These are phyloP conservation scores for Choristoneura rosaceana DNA, from an alignment of 2,888 invertebrate genomes.

Conservation along the genomic window DNA sequence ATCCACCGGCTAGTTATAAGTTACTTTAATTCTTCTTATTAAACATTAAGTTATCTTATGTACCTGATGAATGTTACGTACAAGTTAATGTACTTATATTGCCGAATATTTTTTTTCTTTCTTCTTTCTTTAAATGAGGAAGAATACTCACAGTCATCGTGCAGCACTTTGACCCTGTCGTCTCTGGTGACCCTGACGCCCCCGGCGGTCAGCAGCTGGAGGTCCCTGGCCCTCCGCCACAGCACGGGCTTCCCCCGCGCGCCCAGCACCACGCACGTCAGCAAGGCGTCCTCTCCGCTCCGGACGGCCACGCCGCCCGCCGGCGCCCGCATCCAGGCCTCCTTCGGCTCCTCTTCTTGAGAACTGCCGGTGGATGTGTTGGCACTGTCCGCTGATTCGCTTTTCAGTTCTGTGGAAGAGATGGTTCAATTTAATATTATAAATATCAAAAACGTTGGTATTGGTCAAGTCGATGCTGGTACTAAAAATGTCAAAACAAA, in stretches of 20 bases:
- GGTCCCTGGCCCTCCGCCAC: slow-evolving; percentile 90
- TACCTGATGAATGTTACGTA: too few relatives aligned
- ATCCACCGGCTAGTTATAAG: too few relatives aligned
- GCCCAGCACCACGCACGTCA: slow-evolving; percentile 92
- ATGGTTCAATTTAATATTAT: background rate
- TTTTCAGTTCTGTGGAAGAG: slow-evolving; percentile 60
- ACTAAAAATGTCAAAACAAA: too few relatives aligned
- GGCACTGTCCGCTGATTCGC: slow-evolving; percentile 60
- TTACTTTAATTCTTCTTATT: too few relatives aligned
- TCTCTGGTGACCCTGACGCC: slow-evolving; percentile 91
- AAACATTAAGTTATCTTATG: too few relatives aligned
- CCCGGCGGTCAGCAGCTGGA: slow-evolving; percentile 91
- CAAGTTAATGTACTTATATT: too few relatives aligned
- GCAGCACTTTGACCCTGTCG: slow-evolving; percentile 89
- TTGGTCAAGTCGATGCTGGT: too few relatives aligned
- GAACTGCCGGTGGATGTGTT: slow-evolving; percentile 68
- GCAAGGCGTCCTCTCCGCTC: slow-evolving; percentile 90
- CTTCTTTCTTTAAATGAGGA: too few relatives aligned
- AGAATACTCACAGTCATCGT: slow-evolving; percentile 88
- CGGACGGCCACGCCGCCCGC: slow-evolving; percentile 70
- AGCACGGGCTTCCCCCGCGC: slow-evolving; percentile 90
- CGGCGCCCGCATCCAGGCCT: slow-evolving; percentile 75
- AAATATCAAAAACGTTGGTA: too few relatives aligned
- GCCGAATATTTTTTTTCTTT: too few relatives aligned
- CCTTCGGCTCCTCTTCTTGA: slow-evolving; percentile 68